Base-by-base conservation (phyloP, 30 jellyfish, hydroid and myxozoan species). In the Hydractinia symbiolongicarpus region DNA sequence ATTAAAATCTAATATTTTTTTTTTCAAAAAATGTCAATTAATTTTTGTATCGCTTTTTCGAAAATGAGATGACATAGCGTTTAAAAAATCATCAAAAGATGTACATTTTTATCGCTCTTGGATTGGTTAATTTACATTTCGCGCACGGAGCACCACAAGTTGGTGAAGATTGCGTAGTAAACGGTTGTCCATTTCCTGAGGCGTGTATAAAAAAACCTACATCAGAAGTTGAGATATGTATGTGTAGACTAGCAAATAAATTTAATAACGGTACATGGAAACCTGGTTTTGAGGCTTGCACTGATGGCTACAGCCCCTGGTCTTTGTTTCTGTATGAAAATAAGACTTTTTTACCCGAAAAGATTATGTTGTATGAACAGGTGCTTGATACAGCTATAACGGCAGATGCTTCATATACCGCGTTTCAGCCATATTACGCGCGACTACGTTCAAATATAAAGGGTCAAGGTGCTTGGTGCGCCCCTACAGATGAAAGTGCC, bases 301-400 rank as follows among this genome's bases (percentile, higher is more conserved):
- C 19, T 5, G 5, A 64, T 55, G 83, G 76, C 13, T 74, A 17
- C 54, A 49, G 50, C 51, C 83, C 83, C 7, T 50, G 62, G 83
- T 74, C 83, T 4, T 50, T 74, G 72, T 50, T 49, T 74, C 83
- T 67, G 9, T 50, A 74, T 7, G 83, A 74, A 49, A 74, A 74
- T 10, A 75, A 67, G 15, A 55, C 49, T 1, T 4, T 6, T 6
- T 5, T 64, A 51, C 19, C 74, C 74, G 74, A 64, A 64, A 44
- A 44, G 40, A 51, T n/a, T 4, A n/a, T 64, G 19, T n/a, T 44
- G 4, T 64, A 51, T 44, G 74, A 64, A 13, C 74, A 64, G 40
- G 74, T 64, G 17, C 74, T 51, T 6, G 74, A 64, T 13, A n/a
- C 74, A 8, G 40, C 19, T n/a, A 7, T 64, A 51, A 6, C 74